A percentile compares a stretch with the other conserved stretches of the same genome.
Conservation (phyloP, 2,113 vertebrate genomes). For the Jacana jacana region DNA sequence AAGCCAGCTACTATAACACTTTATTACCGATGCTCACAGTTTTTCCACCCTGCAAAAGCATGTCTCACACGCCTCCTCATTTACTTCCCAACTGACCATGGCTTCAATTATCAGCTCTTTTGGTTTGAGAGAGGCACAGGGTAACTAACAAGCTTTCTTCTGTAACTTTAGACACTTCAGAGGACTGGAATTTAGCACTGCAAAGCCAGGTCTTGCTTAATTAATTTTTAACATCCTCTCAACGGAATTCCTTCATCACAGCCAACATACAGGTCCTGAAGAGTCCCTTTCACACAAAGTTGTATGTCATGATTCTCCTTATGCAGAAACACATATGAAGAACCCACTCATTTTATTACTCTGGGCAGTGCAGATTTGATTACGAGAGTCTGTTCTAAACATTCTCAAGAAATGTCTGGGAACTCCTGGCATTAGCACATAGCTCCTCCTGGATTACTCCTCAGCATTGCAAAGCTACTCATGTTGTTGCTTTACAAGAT, state of each 20-base stretch:
- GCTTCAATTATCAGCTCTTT: background rate
- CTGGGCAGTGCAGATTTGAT: background rate
- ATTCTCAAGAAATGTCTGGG: background rate
- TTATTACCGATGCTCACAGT: background rate
- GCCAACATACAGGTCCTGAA: background rate
- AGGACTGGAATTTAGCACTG: background rate
- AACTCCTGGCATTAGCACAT: background rate
- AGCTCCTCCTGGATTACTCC: background rate
- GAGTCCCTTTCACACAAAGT: background rate
- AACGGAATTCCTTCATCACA: background rate
- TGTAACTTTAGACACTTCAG: background rate
- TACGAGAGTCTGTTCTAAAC: background rate
- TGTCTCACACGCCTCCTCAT: background rate
- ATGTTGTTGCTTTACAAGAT: background rate
- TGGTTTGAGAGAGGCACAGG: background rate
- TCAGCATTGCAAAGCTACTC: background rate
- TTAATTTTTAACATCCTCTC: background rate
- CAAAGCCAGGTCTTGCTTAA: background rate
- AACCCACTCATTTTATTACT: background rate
- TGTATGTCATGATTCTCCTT: background rate
- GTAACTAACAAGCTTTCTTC: background rate
- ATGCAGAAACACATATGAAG: accelerated
- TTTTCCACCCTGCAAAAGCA: background rate
- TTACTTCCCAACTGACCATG: background rate
- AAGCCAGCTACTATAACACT: background rate